Conservation (phyloP, 2,888 invertebrate species). For the Campoletis raptor region DNA sequence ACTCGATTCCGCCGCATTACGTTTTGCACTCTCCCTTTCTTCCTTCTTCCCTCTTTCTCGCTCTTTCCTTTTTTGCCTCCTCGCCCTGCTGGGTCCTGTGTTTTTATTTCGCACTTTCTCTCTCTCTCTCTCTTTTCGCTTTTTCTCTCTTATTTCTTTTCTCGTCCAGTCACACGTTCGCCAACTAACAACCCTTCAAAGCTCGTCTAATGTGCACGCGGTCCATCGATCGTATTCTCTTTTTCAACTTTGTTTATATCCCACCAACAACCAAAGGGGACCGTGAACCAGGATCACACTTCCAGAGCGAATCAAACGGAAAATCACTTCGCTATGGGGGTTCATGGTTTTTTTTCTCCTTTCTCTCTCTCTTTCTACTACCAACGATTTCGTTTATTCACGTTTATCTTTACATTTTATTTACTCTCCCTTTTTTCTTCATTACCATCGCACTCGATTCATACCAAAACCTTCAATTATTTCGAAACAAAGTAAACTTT, state of each 20-base stretch:
- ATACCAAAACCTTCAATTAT: not conserved
- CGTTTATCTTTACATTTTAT: constrained; percentile 29
- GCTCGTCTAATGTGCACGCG: constrained; percentile 64
- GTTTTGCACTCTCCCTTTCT: constrained; percentile 55
- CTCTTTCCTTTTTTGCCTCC: not conserved
- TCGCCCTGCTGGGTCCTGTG: not conserved
- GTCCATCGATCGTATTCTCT: constrained; percentile 41
- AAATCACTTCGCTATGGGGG: constrained; percentile 31
- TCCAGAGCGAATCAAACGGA: constrained; percentile 2
- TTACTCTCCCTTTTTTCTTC: constrained; percentile 58
- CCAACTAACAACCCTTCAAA: constrained; percentile 34
- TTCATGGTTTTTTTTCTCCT: constrained; percentile 14
- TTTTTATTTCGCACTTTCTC: constrained; percentile 5
- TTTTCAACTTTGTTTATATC: constrained; percentile 28
- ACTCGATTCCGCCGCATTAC: constrained; percentile 83
- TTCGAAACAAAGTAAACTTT: not conserved
- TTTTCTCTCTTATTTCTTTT: constrained; percentile 15
- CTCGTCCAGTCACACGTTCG: constrained; percentile 29
- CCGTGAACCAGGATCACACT: not conserved
- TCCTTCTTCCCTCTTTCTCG: constrained; percentile 23
- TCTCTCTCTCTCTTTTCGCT: constrained; percentile 16
- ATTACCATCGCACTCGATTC: constrained; percentile 33
- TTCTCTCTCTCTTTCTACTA: not conserved
- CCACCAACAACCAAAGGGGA: constrained; percentile 16
- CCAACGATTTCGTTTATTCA: constrained; percentile 47